A percentile compares a stretch with the other conserved stretches of the same genome.
These are phyloP conservation scores for Noctua janthina DNA, from an alignment of 2,888 invertebrate genomes.

Conservation along the genomic window DNA sequence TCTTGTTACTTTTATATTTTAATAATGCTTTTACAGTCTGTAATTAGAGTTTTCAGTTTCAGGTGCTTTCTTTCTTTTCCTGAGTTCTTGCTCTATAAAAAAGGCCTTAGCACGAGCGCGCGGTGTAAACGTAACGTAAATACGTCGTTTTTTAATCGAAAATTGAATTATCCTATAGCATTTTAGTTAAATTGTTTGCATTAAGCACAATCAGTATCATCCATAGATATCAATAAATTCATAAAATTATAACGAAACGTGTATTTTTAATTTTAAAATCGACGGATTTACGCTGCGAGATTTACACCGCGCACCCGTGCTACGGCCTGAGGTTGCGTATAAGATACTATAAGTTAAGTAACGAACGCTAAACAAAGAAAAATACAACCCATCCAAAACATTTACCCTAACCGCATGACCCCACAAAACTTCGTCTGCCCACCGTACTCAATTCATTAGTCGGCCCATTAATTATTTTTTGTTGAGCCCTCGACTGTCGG, in stretches of 20 bases:
- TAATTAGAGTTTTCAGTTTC: not conserved
- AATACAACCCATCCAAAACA: not conserved
- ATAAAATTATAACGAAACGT: too few relatives aligned
- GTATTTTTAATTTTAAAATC: too few relatives aligned
- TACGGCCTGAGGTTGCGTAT: too few relatives aligned
- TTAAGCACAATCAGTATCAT: too few relatives aligned
- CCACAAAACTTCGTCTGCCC: slow-evolving; percentile 41
- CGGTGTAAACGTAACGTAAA: too few relatives aligned
- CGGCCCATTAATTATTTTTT: slow-evolving; percentile 88
- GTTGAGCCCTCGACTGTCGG: slow-evolving; percentile 80
- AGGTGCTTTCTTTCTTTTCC: not conserved
- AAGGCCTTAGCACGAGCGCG: too few relatives aligned
- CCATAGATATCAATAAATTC: too few relatives aligned
- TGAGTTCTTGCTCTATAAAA: not conserved
- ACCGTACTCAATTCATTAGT: slow-evolving; percentile 82
- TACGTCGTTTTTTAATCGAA: too few relatives aligned
- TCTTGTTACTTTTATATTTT: not conserved
- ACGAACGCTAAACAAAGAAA: not conserved
- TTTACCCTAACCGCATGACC: not conserved
- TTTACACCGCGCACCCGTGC: too few relatives aligned
- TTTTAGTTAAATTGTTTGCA: too few relatives aligned
- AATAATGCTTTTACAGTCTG: not conserved
- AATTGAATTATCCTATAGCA: too few relatives aligned
- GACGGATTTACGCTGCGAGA: too few relatives aligned
- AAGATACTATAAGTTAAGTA: not conserved